Conservation (phyloP, 2,797 vertebrate genomes). For the Vultur gryphus region DNA sequence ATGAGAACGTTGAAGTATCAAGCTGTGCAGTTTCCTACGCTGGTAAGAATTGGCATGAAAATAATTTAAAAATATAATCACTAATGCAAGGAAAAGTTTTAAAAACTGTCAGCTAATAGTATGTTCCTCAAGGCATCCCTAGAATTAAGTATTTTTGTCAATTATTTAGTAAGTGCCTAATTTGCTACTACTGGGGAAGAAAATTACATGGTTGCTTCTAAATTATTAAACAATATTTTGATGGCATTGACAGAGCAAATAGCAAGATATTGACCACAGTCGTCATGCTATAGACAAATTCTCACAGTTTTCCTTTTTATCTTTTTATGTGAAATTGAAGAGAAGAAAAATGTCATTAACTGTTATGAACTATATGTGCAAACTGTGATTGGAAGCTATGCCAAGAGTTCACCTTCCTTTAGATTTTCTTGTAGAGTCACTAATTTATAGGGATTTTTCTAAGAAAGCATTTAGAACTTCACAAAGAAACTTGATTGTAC, state of each 20-base stretch:
- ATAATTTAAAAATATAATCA: constrained; percentile 5
- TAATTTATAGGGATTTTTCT: constrained; percentile 26
- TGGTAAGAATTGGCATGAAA: neutral
- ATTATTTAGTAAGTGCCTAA: constrained; percentile 78
- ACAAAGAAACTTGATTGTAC: constrained; percentile 32
- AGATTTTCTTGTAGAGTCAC: constrained; percentile 36
- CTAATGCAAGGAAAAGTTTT: constrained; percentile 59
- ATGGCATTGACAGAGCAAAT: constrained; percentile 70
- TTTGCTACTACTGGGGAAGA: constrained; percentile 71
- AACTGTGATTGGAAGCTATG: constrained; percentile 41
- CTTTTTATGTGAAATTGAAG: constrained; percentile 71
- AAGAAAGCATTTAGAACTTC: constrained; percentile 41
- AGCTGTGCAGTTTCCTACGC: neutral
- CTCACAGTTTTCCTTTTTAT: constrained; percentile 32
- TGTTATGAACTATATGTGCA: constrained; percentile 56
- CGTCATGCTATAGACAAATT: constrained; percentile 55
- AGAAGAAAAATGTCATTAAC: constrained; percentile 72
- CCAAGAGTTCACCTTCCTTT: constrained; percentile 35
- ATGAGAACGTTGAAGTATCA: neutral
- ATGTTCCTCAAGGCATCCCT: constrained; percentile 52
- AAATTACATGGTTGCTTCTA: constrained; percentile 73
- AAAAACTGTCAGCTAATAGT: constrained; percentile 52
- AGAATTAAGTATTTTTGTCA: constrained; percentile 76
- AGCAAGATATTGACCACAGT: constrained; percentile 67
- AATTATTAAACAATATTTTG: constrained; percentile 79